phyloP scores from a whole-genome alignment of 2,113 vertebrate species.

The Dinomys branickii region DNA sequence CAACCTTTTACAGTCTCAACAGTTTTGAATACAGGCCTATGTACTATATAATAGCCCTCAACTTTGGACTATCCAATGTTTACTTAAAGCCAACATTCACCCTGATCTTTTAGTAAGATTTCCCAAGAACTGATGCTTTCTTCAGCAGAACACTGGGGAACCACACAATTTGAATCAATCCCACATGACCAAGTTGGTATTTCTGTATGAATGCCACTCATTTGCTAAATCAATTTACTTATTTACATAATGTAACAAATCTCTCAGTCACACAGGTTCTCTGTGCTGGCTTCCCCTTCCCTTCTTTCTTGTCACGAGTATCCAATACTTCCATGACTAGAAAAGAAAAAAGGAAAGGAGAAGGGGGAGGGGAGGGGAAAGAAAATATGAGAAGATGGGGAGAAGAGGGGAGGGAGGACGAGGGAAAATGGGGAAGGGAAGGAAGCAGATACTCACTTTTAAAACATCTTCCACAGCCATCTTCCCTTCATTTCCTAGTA shows the following conservation, averaged over 20 bases:
- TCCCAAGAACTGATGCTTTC: not conserved
- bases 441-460: constrained; percentile 87
- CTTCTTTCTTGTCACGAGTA: not conserved
- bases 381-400: too few relatives aligned
- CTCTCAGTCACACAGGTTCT: not conserved
- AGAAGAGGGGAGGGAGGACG: not conserved
- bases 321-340: not conserved
- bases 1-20: not conserved
- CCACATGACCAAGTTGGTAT: not conserved
- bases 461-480: constrained; percentile 92
- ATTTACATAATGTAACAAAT: not conserved
- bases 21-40: not conserved
- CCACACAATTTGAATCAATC: not conserved
- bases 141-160: not conserved
- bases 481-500: constrained; percentile 94
- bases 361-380: not conserved
- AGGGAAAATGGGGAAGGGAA: not conserved
- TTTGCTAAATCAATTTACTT: not conserved
- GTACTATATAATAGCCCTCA: not conserved
- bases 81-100: not conserved
- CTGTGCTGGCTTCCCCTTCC: not conserved
- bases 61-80: not conserved
- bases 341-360: not conserved
- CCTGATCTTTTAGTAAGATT: not conserved
- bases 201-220: not conserved